phyloP scores from a whole-genome alignment of 2,113 vertebrate species.

The Labeo catla region DNA sequence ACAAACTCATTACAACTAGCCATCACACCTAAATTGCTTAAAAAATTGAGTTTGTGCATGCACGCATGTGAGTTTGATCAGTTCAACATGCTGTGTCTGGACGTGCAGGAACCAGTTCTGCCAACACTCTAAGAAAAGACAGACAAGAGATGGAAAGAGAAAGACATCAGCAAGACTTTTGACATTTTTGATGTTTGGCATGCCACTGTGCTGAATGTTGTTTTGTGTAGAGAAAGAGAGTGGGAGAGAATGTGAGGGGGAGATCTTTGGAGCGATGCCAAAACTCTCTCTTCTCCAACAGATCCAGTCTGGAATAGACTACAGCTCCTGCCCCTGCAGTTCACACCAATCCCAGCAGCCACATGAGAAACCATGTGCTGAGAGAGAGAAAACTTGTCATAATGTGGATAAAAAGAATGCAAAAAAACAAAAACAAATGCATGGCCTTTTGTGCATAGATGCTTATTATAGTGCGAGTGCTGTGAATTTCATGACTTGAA shows the following conservation, averaged over 20 bases:
- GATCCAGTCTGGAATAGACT: conserved; percentile 2
- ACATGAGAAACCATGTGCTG: neutral
- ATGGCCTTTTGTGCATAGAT: neutral
- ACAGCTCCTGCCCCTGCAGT: conserved; percentile 30
- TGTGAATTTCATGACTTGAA: conserved; percentile 15
- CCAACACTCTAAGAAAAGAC: neutral
- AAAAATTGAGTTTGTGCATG: neutral
- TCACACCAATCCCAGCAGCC: conserved; percentile 35
- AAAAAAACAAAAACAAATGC: neutral
- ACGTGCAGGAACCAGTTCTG: neutral
- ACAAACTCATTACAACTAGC: neutral
- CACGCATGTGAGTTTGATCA: neutral
- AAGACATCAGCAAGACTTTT: conserved; percentile 13
- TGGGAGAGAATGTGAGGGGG: conserved; percentile 59
- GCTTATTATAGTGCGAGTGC: neutral
- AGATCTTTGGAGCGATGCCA: conserved; percentile 28
- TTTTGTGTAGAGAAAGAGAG: conserved; percentile 20
- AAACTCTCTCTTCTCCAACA: conserved; percentile 37
- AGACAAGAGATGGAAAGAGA: conserved; percentile 7
- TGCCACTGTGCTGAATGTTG: conserved; percentile 44
- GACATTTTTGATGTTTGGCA: conserved; percentile 17
- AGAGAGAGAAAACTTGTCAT: neutral
- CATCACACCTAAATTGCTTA: neutral
- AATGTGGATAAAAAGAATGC: neutral
- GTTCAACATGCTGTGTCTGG: neutral